Base-by-base conservation (phyloP, 2,888 invertebrate genomes). In the Griposia aprilina region DNA sequence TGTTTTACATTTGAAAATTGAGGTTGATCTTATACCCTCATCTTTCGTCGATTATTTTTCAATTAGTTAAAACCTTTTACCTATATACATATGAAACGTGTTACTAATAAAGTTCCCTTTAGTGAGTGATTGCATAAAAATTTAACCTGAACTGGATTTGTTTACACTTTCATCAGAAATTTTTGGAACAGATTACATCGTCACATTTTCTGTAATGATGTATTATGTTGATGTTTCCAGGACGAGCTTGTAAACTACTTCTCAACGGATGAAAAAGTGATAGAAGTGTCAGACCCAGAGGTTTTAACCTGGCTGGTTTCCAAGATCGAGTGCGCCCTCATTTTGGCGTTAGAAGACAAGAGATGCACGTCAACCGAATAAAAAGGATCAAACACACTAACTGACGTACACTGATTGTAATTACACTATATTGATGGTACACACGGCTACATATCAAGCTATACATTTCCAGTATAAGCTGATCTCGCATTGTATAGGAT, bases 241-340 rank as follows among this genome's bases (percentile, higher is more conserved):
- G 97, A 97, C 83, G 97, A 97, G 90, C 93, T 96, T 84, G 95
- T 97, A 57, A 97, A 96, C 90, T 97, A 97, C 87, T 97, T 96
- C 89, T 96, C 98, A 23, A 97, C 97, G 5, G 97, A 98, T 78
- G 98, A 98, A 89, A 97, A 98, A 90, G 97, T 97, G 78, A 97
- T 98, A 70, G 97, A 97, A 82, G 97, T 98, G 63, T 96, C 97
- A 17, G 98, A 98, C 80, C 95, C 95, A 2, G 97, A 97, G 67
- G 97, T 97, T 26, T 95, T 98, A 75, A 94, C 95, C 26, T 98
- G 98, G 98, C 95, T 98, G 48, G 98, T 98, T 88, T 97, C 97
- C 81, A 98, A 98, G 96, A 97, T 98, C 76, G 98, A 98, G 91
- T 98, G 97, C 91, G 98, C 98, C 1, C 97, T 98, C 90, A 97